Evolutionary conservation across 1,140 invertebrate species (phyloP).

Genomic region (Neuroterus valhalla): DNA sequence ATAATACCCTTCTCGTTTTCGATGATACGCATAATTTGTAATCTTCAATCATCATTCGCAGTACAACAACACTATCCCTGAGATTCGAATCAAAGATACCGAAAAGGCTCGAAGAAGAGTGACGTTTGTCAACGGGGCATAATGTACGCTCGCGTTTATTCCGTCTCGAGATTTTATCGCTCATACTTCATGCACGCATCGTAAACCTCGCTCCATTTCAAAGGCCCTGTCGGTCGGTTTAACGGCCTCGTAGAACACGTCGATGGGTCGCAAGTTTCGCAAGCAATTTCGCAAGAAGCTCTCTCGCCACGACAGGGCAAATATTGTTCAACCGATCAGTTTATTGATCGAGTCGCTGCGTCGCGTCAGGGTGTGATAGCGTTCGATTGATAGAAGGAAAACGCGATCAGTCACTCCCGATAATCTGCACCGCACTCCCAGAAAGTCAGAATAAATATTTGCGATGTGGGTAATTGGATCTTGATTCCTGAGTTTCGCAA

Average conservation of each 20-base stretch:
- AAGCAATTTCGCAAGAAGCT: constrained; percentile 40
- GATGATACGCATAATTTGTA: constrained; percentile 19
- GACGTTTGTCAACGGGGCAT: constrained; percentile 52
- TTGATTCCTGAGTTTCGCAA: too few species aligned
- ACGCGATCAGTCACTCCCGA: constrained; percentile 1
- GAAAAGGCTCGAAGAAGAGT: constrained; percentile 36
- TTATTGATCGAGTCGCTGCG: neutral
- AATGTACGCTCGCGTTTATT: constrained; percentile 46
- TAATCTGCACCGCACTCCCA: neutral
- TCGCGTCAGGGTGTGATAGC: constrained; percentile 6
- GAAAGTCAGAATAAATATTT: constrained; percentile 6
- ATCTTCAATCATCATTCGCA: neutral
- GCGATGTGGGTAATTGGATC: too few species aligned
- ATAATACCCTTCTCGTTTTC: neutral
- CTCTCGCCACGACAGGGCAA: constrained; percentile 4
- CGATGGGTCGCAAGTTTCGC: constrained; percentile 38
- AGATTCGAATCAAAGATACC: constrained; percentile 24
- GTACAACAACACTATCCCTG: neutral
- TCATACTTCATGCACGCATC: constrained; percentile 58
- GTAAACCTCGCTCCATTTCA: constrained; percentile 57
- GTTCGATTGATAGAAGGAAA: neutral
- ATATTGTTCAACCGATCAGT: constrained; percentile 19
- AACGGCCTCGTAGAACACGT: constrained; percentile 29
- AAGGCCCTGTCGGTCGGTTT: constrained; percentile 37
- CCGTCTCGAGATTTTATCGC: constrained; percentile 53